Base-by-base conservation (phyloP, 2,797 vertebrate species). In the Alcedo quadribrachys region DNA sequence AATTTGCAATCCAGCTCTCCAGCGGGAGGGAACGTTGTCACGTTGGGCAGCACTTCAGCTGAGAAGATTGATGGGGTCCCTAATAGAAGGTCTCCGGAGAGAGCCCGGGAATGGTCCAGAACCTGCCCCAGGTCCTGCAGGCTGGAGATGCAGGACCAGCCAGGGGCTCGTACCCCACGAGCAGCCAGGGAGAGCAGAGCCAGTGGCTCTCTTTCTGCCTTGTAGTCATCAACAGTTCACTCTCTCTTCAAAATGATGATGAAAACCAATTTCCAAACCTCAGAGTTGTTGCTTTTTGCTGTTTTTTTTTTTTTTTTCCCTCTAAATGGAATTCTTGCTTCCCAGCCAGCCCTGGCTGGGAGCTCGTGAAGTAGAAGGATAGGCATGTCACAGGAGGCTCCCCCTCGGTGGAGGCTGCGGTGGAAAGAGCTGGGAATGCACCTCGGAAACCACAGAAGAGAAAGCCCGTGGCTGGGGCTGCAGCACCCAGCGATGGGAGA, bases 281-380 rank as follows among this genome's bases (percentile, higher is more conserved):
- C 81, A 43, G 70, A 11, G 15, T 22, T 50, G 30, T 45, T 55
- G 12, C 6, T 37, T 37, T 37, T 37, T 37, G 37, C 37, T 37
- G 14, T 3, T 13, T 11, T 12, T 16, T 17, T 37, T 61, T 40
- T 17, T 63, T 51, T n/a, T 57, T 45, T 4, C 5, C 2, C 12
- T 62, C 68, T 87, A 91, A 93, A 81, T 63, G 63, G 81, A 84
- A 91, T 94, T 93, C 78, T 91, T 96, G 89, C 57, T 77, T 94
- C 54, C 45, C 65, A 57, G 89, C 89, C 92, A 93, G 61, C 32
- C n/a, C 51, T 8, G 1, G 40, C 86, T 69, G 5, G 19, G 32
- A 65, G 6, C 51, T 79, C 0, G 0, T 67, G 89, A 74, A 76
- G 79, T 30, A 57, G 70, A 58, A 58, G 75, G 89, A 77, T 10